These are phyloP conservation scores for Fregetta grallaria DNA, from an alignment of 2,113 vertebrate species.

Conservation along the genomic window DNA sequence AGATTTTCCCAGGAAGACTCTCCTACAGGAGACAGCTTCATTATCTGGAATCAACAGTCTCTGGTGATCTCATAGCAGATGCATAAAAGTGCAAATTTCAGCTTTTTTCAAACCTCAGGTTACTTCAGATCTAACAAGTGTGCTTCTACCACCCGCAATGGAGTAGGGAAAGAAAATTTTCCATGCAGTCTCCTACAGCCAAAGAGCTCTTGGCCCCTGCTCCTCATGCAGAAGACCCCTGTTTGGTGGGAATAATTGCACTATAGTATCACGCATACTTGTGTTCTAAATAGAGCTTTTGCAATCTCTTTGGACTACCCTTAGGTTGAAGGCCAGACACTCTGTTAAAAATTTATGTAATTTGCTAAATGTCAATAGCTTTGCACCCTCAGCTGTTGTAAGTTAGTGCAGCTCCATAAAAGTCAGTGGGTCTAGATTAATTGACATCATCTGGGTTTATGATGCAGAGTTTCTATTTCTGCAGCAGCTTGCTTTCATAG, in stretches of 20 bases:
- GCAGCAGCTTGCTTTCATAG: neutral
- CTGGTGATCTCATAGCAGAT: neutral
- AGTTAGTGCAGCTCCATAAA: neutral
- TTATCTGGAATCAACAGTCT: neutral
- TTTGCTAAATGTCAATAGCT: neutral
- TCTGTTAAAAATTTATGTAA: neutral
- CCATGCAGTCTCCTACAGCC: neutral
- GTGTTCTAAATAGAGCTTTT: neutral
- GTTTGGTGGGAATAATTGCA: neutral
- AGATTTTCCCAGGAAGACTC: neutral
- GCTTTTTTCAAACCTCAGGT: slow-evolving; percentile 6
- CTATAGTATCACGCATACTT: neutral
- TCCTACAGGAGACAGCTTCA: neutral
- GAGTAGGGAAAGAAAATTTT: neutral
- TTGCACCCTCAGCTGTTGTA: neutral
- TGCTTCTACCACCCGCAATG: neutral
- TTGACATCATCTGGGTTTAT: neutral
- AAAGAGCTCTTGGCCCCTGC: neutral
- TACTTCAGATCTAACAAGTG: neutral
- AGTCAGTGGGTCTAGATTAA: neutral
- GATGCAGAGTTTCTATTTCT: neutral
- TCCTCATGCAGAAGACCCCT: neutral
- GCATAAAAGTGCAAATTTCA: neutral
- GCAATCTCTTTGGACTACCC: neutral
- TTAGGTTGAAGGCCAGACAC: neutral